phyloP scores from a whole-genome alignment of 2,797 vertebrate genomes.

The Phataginus tricuspis region DNA sequence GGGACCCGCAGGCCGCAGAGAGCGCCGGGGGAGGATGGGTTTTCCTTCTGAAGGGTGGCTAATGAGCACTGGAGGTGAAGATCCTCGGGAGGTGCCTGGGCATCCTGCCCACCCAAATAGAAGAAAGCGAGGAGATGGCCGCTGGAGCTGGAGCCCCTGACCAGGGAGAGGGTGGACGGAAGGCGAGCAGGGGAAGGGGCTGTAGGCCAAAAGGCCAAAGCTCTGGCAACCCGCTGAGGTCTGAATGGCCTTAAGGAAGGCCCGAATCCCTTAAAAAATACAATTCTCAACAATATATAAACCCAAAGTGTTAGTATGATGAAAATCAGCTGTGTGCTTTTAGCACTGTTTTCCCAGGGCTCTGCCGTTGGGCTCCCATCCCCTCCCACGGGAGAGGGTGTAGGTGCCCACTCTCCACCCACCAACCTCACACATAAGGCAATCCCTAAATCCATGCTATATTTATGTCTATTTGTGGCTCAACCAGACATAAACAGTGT shows the following conservation, averaged over 20 bases:
- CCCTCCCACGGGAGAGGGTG: not conserved
- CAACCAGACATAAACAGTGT: conserved; percentile 63
- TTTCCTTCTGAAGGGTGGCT: not conserved
- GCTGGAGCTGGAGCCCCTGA: not conserved
- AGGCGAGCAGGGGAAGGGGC: not conserved
- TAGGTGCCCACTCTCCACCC: not conserved
- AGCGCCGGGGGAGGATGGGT: not conserved
- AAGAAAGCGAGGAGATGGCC: conserved; percentile 45
- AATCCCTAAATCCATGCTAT: not conserved
- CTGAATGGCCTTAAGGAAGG: not conserved
- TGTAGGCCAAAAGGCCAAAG: not conserved
- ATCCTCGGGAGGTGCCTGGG: conserved; percentile 60
- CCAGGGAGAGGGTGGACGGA: not conserved
- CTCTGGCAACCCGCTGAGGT: not conserved
- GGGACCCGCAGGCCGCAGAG: not conserved
- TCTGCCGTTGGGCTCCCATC: not conserved
- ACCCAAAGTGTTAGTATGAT: not conserved
- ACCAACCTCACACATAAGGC: not conserved
- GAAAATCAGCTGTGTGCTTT: not conserved
- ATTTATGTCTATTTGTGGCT: conserved; percentile 50
- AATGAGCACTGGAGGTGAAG: conserved; percentile 70
- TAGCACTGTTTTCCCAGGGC: not conserved
- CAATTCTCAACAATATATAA: not conserved
- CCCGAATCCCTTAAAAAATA: not conserved
- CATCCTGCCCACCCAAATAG: conserved; percentile 35